Evolutionary conservation across 2,888 invertebrate species (phyloP), one percentile per base, ranked within the genome.

Genomic region (Drosophila longiperda): DNA sequence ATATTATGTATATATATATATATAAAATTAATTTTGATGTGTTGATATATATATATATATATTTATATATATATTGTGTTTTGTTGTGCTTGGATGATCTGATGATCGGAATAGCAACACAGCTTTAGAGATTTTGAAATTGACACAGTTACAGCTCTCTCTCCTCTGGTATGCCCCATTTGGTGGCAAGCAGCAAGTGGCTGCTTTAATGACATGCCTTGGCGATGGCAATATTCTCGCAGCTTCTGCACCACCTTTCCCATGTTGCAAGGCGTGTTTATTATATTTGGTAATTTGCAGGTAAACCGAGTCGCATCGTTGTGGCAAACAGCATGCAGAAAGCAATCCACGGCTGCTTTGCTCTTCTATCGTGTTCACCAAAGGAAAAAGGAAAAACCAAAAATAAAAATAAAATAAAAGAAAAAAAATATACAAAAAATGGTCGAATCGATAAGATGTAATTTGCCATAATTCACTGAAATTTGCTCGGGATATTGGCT

Each of bases 391-490:
- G 49, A 55, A 66, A 65, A 23, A 53, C 12, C 32, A 45, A 53
- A 38, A 34, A 29, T 12, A 20, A 15, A 53, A 6, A 29, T 29
- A 29, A 26, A 29, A 45, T 17, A 23, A 23, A 40, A 2, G 2
- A 23, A 36, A 53, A 61, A 34, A 45, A 50, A 66, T 29, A 55
- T 38, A 38, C 38, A 38, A 38, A 73, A 76, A 77, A 82, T 78
- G 82, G 80, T 80, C 85, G 83, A 89, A 91, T 91, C 91, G 90
- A 90, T 89, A 91, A 87, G 85, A 89, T 87, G 91, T 90, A 91
- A 91, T 89, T 91, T 91, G 90, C 90, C 89, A 90, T 89, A 91
- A 91, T 91, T 87, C 90, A 86, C 83, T 83, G 88, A 86, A 86
- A 86, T 86, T 88, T 86, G 83, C 75, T 87, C 82, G 78, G 82